Evolutionary conservation across 1,140 invertebrate genomes (phyloP).

Genomic region (Cryptotermes secundus): DNA sequence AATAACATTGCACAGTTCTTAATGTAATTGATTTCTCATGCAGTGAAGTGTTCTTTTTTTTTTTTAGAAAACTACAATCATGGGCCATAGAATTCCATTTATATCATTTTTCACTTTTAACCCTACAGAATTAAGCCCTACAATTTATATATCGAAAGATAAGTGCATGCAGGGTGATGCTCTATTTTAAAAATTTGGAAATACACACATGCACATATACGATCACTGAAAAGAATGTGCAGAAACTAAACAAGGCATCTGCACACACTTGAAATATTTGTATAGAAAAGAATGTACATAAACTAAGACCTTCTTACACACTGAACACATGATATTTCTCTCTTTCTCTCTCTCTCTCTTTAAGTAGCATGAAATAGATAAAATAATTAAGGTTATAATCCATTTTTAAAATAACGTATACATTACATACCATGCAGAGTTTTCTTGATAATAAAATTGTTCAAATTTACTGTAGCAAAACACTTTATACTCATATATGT

Average conservation of each 20-base stretch:
- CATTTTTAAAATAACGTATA: not conserved
- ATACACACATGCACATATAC: not conserved
- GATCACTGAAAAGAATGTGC: constrained; percentile 2
- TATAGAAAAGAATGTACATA: not conserved
- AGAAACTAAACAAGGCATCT: too few species aligned
- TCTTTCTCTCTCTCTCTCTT: not conserved
- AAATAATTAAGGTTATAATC: constrained; percentile 1
- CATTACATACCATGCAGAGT: not conserved
- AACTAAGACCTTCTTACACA: not conserved
- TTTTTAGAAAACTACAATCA: not conserved
- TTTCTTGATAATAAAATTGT: not conserved
- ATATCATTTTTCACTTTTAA: not conserved
- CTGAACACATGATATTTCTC: not conserved
- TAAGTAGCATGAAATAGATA: not conserved
- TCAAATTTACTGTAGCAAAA: constrained; percentile 11
- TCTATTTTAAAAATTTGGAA: not conserved
- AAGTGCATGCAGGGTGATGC: not conserved
- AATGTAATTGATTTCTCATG: not conserved
- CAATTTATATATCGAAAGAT: not conserved
- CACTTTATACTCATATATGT: not conserved
- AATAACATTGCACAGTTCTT: constrained; percentile 13
- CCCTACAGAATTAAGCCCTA: not conserved
- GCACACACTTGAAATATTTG: too few species aligned
- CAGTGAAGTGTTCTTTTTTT: not conserved
- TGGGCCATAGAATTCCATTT: not conserved